Percentiles rank a stretch among this genome's conserved stretches.
Evolutionary conservation across 2,888 invertebrate genomes (phyloP).

Genomic region (Dilophus febrilis): DNA sequence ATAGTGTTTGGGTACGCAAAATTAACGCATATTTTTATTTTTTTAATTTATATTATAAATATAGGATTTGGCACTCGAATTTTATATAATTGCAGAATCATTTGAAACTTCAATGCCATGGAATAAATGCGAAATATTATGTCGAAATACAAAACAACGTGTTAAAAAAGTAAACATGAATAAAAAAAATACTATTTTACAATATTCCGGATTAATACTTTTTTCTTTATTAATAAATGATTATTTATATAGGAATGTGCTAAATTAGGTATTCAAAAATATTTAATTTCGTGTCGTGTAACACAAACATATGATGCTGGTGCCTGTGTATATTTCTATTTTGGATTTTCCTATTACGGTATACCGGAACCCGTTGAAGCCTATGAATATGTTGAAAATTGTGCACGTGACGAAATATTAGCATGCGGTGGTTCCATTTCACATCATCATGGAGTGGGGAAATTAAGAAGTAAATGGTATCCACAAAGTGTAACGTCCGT

Average conservation of each 20-base stretch:
- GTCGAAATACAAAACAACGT: slow-evolving; percentile 76
- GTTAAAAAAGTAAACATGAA: slow-evolving; percentile 34
- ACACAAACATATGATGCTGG: slow-evolving; percentile 97
- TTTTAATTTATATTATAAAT: slow-evolving; percentile 12
- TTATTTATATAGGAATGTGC: slow-evolving; percentile 35
- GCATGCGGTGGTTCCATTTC: slow-evolving; percentile 68
- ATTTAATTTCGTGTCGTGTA: slow-evolving; percentile 61
- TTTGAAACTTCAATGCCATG: slow-evolving; percentile 98
- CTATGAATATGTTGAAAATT: slow-evolving; percentile 75
- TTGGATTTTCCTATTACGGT: slow-evolving; percentile 57
- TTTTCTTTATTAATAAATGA: background rate
- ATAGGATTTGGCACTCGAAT: slow-evolving; percentile 80
- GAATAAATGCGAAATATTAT: slow-evolving; percentile 71
- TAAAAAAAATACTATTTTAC: no score
- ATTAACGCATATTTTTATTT: background rate
- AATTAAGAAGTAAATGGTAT: slow-evolving; percentile 79
- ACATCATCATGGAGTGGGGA: slow-evolving; percentile 95
- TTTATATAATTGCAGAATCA: slow-evolving; percentile 80
- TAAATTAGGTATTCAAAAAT: slow-evolving; percentile 39
- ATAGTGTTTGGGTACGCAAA: slow-evolving; percentile 1
- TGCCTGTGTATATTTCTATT: slow-evolving; percentile 90
- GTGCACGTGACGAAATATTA: slow-evolving; percentile 82
- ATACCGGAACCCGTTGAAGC: slow-evolving; percentile 52
- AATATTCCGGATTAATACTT: no score
- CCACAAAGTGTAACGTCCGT: slow-evolving; percentile 63